Conservation (phyloP, 2,888 invertebrate genomes). For the Lithophane semibrunnea region DNA sequence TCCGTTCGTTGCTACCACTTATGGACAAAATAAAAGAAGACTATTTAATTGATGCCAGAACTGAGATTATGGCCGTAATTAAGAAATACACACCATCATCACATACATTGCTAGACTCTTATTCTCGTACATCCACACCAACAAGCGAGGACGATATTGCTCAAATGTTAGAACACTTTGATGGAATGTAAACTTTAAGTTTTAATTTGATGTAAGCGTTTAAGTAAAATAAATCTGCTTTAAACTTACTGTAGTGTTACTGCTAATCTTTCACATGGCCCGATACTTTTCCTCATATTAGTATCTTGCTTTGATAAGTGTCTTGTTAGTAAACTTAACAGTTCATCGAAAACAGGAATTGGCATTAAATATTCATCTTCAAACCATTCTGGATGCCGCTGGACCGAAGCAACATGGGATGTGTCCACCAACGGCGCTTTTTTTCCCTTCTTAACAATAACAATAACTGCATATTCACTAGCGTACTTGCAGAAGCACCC, state of each 20-base stretch:
- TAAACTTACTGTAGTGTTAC: constrained; percentile 57
- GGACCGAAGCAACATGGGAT: constrained; percentile 52
- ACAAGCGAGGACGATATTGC: constrained; percentile 59
- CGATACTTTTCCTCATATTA: constrained; percentile 56
- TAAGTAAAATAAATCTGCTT: constrained; percentile 53
- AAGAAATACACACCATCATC: constrained; percentile 63
- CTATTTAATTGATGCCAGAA: constrained; percentile 57
- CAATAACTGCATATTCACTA: constrained; percentile 39
- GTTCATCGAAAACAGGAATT: constrained; percentile 55
- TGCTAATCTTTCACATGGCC: constrained; percentile 37
- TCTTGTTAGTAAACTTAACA: constrained; percentile 50
- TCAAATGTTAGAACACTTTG: constrained; percentile 52
- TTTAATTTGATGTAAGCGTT: constrained; percentile 51
- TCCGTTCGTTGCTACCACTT: constrained; percentile 61
- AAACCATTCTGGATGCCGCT: constrained; percentile 58
- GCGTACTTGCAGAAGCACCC: constrained; percentile 58
- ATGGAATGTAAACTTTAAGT: constrained; percentile 52
- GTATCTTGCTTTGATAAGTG: constrained; percentile 54
- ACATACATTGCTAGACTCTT: constrained; percentile 58
- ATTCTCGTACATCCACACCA: constrained; percentile 59
- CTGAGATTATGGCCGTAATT: constrained; percentile 61
- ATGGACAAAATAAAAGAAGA: constrained; percentile 65
- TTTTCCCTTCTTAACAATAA: no score
- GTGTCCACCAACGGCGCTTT: no score
- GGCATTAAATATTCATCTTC: constrained; percentile 59